These are phyloP conservation scores for Hassar affinis DNA, from an alignment of 2,113 vertebrate genomes.

Conservation along the genomic window DNA sequence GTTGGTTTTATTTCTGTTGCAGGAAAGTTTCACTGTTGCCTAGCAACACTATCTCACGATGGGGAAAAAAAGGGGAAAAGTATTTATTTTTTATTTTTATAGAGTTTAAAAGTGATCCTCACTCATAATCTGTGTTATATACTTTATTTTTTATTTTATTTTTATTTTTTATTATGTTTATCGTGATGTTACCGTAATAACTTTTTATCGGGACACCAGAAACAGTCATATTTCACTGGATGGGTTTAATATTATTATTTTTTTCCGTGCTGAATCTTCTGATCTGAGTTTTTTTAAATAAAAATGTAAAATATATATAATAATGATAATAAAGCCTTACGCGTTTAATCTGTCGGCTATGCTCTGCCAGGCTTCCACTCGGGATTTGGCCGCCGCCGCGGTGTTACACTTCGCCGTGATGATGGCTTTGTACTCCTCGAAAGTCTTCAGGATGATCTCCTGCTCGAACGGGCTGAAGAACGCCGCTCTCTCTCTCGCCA, in stretches of 20 bases:
- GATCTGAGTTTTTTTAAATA: background rate
- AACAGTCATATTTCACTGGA: no score
- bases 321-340: background rate
- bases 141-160: no score
- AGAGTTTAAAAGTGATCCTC: no score
- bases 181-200: background rate
- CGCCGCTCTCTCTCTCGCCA: constrained; percentile 34
- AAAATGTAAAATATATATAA: background rate
- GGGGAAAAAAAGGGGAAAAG: no score
- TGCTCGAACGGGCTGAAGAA: constrained; percentile 42
- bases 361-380: constrained; percentile 47
- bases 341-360: constrained; percentile 46
- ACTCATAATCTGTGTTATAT: background rate
- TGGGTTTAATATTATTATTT: no score
- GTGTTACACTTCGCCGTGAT: constrained; percentile 49
- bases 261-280: no score
- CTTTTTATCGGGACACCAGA: background rate
- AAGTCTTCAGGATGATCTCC: constrained; percentile 35
- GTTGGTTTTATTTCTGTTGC: no score
- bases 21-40: no score
- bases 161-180: no score
- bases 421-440: constrained; percentile 33
- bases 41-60: no score
- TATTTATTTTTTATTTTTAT: no score
- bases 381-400: constrained; percentile 39